A percentile compares a stretch with the other conserved stretches of the same genome.
Conservation (phyloP, 1,140 invertebrate species). For the Hyphantria cunea region DNA sequence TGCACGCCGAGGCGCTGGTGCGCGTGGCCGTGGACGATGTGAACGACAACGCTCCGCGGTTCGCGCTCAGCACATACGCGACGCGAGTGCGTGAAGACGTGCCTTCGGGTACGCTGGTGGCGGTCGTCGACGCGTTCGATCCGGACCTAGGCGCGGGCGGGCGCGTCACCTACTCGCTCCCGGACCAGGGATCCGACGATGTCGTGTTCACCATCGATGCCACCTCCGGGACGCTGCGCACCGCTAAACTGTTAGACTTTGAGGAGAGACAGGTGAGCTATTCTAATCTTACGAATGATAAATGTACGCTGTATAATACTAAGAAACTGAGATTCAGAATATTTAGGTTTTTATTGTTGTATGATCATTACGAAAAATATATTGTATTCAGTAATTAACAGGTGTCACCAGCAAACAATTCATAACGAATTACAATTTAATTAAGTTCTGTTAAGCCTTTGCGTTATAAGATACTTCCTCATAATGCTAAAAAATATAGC, state of each 20-base stretch:
- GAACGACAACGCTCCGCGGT: conserved; percentile 95
- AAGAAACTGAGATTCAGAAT: background rate
- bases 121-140: conserved; percentile 92
- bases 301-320: background rate
- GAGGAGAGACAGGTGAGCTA: conserved; percentile 88
- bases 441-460: too few relatives aligned
- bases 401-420: too few relatives aligned
- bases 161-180: conserved; percentile 88
- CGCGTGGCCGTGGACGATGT: conserved; percentile 93
- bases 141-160: conserved; percentile 92
- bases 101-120: conserved; percentile 92
- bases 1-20: conserved; percentile 90
- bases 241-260: conserved; percentile 90
- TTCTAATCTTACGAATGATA: too few relatives aligned
- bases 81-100: conserved; percentile 96
- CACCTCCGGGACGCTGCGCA: conserved; percentile 91
- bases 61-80: conserved; percentile 87
- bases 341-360: too few relatives aligned
- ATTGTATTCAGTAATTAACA: too few relatives aligned
- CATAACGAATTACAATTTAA: too few relatives aligned
- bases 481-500: background rate
- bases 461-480: too few relatives aligned
- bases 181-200: conserved; percentile 85
- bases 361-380: too few relatives aligned
- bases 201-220: conserved; percentile 89